Conservation (phyloP, 2,113 vertebrate species). For the Equus przewalskii region DNA sequence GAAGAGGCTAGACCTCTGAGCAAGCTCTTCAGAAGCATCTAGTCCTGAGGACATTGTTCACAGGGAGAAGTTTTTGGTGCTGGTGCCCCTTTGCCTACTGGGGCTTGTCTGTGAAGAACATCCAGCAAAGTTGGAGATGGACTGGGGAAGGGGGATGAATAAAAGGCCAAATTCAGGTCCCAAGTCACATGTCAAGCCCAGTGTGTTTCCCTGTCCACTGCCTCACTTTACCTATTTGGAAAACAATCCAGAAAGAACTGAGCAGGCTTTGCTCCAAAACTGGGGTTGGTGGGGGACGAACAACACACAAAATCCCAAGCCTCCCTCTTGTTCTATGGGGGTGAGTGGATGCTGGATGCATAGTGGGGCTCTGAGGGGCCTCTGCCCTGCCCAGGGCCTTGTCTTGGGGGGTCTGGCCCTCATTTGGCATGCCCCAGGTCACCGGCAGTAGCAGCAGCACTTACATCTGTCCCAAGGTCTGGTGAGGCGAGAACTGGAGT, state of each 20-base stretch:
- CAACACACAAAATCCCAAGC: background rate
- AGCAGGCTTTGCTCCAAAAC: background rate
- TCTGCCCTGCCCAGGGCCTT: background rate
- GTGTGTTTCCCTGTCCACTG: background rate
- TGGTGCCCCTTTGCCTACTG: rapidly evolving
- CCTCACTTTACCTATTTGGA: slow-evolving; percentile 56
- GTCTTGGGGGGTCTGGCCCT: background rate
- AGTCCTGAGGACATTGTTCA: background rate
- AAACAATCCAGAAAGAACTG: background rate
- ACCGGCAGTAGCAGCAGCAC: slow-evolving; percentile 68
- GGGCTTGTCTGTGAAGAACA: background rate
- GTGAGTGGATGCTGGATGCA: background rate
- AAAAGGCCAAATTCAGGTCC: background rate
- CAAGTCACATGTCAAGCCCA: background rate
- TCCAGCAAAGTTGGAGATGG: background rate
- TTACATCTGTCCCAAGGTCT: background rate
- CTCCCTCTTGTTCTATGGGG: slow-evolving; percentile 25
- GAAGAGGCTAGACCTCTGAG: background rate
- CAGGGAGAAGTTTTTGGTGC: background rate
- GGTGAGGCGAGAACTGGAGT: background rate
- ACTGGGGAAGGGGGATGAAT: too few relatives aligned
- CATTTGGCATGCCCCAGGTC: background rate
- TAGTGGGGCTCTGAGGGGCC: background rate
- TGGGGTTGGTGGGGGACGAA: background rate
- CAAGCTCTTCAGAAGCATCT: background rate